Evolutionary conservation across 92 coral and sea anemone genomes (phyloP).

Genomic region (Diadumene lineata): DNA sequence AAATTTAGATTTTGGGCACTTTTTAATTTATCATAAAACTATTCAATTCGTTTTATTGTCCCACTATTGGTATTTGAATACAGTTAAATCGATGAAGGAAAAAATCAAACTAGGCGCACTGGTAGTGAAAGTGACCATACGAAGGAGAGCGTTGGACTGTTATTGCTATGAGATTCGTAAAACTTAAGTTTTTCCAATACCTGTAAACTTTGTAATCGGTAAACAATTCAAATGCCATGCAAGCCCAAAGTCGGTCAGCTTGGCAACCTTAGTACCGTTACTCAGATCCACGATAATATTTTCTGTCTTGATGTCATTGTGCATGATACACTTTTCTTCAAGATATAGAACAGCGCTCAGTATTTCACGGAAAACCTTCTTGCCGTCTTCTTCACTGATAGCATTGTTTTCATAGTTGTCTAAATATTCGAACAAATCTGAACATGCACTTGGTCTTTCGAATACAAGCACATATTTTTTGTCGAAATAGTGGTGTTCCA

Average conservation of each 20-base stretch:
- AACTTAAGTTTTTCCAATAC: background rate
- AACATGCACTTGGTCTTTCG: constrained; percentile 22
- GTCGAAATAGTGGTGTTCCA: constrained; percentile 27
- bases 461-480: constrained; percentile 21
- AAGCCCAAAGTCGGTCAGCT: constrained; percentile 18
- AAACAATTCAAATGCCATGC: constrained; percentile 2
- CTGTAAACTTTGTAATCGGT: constrained; percentile 2
- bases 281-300: constrained; percentile 13
- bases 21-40: no score
- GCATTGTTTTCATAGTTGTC: constrained; percentile 9
- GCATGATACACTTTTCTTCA: background rate
- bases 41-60: no score
- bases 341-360: constrained; percentile 4
- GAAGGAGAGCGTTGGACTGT: no score
- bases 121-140: no score
- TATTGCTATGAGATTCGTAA: no score
- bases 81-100: no score
- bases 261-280: background rate
- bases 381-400: constrained; percentile 19
- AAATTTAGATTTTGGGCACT: no score
- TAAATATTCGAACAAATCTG: constrained; percentile 21
- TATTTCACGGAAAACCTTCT: constrained; percentile 14
- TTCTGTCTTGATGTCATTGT: constrained; percentile 20
- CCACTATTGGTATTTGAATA: no score
- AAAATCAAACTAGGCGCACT: no score